Evolutionary conservation across 2,113 vertebrate genomes (phyloP).

Genomic region (Serinus canaria): DNA sequence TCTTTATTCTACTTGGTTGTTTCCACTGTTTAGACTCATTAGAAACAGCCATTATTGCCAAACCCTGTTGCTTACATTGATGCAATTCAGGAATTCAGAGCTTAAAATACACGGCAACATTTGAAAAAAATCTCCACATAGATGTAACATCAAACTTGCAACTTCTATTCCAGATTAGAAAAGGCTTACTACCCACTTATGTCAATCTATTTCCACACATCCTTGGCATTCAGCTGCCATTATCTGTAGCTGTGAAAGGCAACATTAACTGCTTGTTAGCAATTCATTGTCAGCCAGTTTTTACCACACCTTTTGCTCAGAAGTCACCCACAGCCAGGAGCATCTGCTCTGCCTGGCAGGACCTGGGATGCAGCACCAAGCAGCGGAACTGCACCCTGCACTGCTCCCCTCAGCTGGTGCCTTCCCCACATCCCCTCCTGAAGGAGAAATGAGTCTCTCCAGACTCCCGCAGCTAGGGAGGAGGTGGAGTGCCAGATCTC

Average conservation of each 20-base stretch:
- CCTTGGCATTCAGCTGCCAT: not conserved
- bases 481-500: not conserved
- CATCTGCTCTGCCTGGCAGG: not conserved
- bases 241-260: not conserved
- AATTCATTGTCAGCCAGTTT: not conserved
- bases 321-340: accelerated
- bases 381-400: not conserved
- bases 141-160: not conserved
- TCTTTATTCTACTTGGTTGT: not conserved
- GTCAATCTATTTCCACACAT: not conserved
- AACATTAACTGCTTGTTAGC: not conserved
- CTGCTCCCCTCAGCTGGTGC: not conserved
- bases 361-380: too few relatives aligned
- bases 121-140: not conserved
- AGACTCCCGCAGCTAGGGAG: not conserved
- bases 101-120: not conserved
- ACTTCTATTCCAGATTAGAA: not conserved
- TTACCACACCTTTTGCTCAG: not conserved
- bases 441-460: not conserved
- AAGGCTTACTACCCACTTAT: not conserved
- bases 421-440: not conserved
- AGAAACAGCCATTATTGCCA: not conserved
- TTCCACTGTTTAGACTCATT: not conserved
- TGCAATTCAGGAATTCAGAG: not conserved
- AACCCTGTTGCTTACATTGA: not conserved